phyloP scores from a whole-genome alignment of 2,888 invertebrate species.

The Phyllotreta striolata region DNA sequence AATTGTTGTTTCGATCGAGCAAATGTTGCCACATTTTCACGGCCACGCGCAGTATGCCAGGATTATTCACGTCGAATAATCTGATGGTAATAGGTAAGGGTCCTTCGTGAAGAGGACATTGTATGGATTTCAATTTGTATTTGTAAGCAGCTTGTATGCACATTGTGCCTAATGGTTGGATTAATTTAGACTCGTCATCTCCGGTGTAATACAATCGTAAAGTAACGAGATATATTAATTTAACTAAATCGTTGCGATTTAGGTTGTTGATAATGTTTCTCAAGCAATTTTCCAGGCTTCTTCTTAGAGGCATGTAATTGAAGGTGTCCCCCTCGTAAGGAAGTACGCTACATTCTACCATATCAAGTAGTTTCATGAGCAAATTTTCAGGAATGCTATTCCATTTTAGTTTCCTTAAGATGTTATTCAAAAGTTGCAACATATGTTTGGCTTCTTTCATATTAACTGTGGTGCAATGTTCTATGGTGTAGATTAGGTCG shows the following conservation, averaged over 20 bases:
- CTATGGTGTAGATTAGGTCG: constrained; percentile 30
- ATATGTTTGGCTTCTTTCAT: constrained; percentile 60
- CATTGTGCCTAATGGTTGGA: constrained; percentile 63
- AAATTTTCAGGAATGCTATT: constrained; percentile 60
- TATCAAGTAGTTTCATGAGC: constrained; percentile 58
- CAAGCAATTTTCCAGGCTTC: constrained; percentile 66
- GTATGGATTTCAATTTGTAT: constrained; percentile 60
- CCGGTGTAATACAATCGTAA: constrained; percentile 60
- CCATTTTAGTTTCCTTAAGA: constrained; percentile 64
- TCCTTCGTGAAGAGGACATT: constrained; percentile 37
- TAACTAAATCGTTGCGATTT: constrained; percentile 61
- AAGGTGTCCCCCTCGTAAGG: constrained; percentile 45
- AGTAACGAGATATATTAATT: constrained; percentile 63
- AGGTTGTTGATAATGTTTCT: constrained; percentile 64
- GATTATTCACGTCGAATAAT: constrained; percentile 63
- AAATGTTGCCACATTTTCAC: constrained; percentile 66
- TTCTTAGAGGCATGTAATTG: constrained; percentile 59
- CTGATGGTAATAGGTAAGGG: constrained; percentile 63
- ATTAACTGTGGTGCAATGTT: constrained; percentile 45
- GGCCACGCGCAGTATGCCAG: constrained; percentile 64
- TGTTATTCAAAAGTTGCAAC: constrained; percentile 63
- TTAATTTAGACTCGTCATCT: constrained; percentile 58
- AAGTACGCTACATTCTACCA: constrained; percentile 62
- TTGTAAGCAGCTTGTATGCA: constrained; percentile 65
- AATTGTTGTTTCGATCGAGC: constrained; percentile 66